phyloP scores from a whole-genome alignment of 2,888 invertebrate genomes.

The Heliconius charithonia region DNA sequence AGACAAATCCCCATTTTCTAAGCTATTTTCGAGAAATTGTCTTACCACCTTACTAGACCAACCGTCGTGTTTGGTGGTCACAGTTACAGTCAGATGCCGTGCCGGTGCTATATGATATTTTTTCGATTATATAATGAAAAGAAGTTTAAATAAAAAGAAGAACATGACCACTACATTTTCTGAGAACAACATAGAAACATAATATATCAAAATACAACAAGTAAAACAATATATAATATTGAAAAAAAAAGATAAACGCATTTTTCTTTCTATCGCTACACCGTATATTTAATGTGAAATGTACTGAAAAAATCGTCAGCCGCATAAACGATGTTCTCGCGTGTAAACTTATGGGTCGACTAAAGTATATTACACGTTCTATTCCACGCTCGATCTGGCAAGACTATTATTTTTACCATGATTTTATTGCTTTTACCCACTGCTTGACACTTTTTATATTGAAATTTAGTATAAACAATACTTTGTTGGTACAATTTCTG shows the following conservation, averaged over 20 bases:
- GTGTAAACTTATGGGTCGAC: constrained; percentile 33
- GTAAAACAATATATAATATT: background rate
- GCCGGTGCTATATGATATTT: no score
- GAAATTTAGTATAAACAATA: background rate
- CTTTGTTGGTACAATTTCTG: background rate
- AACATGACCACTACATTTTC: no score
- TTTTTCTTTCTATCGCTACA: constrained; percentile 27
- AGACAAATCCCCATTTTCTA: no score
- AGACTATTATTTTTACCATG: constrained; percentile 3
- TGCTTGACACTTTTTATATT: background rate
- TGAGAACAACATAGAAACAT: background rate
- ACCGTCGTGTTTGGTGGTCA: no score
- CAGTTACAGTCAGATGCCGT: no score
- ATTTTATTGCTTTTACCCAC: constrained; percentile 3
- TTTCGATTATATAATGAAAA: no score
- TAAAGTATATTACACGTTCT: constrained; percentile 12
- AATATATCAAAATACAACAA: background rate
- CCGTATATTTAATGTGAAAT: constrained; percentile 28
- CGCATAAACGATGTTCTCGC: constrained; percentile 33
- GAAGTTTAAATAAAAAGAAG: no score
- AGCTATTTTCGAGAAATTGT: no score
- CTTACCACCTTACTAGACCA: no score
- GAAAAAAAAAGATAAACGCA: background rate
- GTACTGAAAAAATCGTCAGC: constrained; percentile 36
- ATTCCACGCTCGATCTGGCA: constrained; percentile 11